A percentile compares a stretch with the other conserved stretches of the same genome.
phyloP scores from a whole-genome alignment of 2,888 invertebrate species.

The Apotomis betuletana region DNA sequence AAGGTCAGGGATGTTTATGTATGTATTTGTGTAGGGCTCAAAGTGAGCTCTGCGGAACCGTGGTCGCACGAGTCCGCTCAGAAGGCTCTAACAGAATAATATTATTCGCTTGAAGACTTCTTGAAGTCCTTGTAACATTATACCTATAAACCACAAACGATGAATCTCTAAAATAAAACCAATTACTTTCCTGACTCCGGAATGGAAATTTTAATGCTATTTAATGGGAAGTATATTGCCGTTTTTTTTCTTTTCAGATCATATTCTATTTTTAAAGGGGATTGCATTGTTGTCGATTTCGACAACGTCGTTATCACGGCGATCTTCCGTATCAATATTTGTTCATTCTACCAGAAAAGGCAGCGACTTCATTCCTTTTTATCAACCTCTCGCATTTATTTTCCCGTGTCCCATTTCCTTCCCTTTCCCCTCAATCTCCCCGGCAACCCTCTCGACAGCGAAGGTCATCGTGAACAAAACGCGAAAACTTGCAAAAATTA shows the following conservation, averaged over 20 bases:
- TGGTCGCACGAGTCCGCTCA: no score
- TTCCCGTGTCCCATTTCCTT: slow-evolving; percentile 23
- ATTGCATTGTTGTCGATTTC: not conserved
- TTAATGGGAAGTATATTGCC: no score
- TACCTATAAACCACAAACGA: no score
- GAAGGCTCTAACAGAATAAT: no score
- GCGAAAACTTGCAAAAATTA: slow-evolving; percentile 40
- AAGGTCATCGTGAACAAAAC: slow-evolving; percentile 32
- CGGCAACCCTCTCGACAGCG: slow-evolving; percentile 18
- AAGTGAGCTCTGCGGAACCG: no score
- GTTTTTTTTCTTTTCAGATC: not conserved
- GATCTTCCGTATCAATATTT: slow-evolving; percentile 17
- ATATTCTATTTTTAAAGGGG: no score
- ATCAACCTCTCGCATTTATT: slow-evolving; percentile 23
- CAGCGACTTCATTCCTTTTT: slow-evolving; percentile 20
- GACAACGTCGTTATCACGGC: slow-evolving; percentile 8
- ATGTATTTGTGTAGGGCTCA: not conserved
- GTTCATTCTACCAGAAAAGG: slow-evolving; percentile 18
- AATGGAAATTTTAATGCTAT: no score
- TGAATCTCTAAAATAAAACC: no score
- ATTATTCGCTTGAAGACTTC: no score
- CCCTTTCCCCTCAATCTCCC: slow-evolving; percentile 17
- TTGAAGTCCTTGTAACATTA: no score
- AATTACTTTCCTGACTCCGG: no score
- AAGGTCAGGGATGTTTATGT: slow-evolving; percentile 26